phyloP scores from a whole-genome alignment of 2,113 vertebrate species.

The Hyaena hyaena region DNA sequence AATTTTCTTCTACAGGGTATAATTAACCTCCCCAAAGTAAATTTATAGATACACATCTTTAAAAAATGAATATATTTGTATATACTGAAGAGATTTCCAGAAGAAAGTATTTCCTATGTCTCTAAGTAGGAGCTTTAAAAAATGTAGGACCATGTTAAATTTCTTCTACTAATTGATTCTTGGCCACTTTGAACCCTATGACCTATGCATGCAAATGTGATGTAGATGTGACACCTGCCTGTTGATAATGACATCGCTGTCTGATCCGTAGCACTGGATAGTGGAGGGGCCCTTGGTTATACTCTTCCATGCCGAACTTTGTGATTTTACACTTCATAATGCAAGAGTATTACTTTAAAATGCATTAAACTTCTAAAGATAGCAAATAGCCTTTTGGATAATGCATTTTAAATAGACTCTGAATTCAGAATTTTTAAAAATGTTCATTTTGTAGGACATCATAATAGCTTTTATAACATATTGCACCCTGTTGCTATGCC shows the following conservation, averaged over 20 bases:
- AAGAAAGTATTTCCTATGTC: conserved; percentile 74
- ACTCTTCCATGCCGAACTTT: conserved; percentile 66
- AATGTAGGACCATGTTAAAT: conserved; percentile 66
- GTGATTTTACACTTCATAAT: conserved; percentile 82
- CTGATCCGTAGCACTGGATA: conserved; percentile 70
- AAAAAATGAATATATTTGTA: conserved; percentile 55
- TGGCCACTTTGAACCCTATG: conserved; percentile 67
- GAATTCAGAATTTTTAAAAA: conserved; percentile 74
- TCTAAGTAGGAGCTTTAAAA: conserved; percentile 68
- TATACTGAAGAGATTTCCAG: conserved; percentile 68
- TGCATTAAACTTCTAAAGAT: conserved; percentile 82
- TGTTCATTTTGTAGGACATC: conserved; percentile 73
- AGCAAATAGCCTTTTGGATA: conserved; percentile 80
- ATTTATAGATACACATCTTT: conserved; percentile 80
- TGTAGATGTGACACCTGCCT: conserved; percentile 74
- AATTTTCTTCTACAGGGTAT: conserved; percentile 71
- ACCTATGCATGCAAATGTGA: conserved; percentile 74
- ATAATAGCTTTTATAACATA: conserved; percentile 69
- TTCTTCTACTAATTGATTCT: conserved; percentile 80
- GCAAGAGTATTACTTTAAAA: conserved; percentile 81
- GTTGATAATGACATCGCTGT: conserved; percentile 74
- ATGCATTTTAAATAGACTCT: conserved; percentile 80
- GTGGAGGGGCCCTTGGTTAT: conserved; percentile 73
- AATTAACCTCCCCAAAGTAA: conserved; percentile 76
- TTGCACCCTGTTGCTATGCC: conserved; percentile 9